These are phyloP conservation scores for Nansenia antarctica DNA, from an alignment of 2,113 vertebrate genomes.

Conservation along the genomic window DNA sequence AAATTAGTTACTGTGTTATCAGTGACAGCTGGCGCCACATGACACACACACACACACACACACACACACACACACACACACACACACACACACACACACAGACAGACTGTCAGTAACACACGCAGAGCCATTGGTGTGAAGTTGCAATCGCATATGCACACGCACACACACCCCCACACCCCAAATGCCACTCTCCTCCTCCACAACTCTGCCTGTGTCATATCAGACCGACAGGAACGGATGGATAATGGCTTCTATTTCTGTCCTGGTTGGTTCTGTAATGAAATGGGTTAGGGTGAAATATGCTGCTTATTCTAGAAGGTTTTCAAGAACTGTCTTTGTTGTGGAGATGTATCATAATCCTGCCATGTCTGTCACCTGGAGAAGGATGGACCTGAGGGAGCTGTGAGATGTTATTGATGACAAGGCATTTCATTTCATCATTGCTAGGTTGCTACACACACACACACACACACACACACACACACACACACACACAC, in stretches of 20 bases:
- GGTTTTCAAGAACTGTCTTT: background rate
- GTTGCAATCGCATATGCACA: too few relatives aligned
- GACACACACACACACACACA: background rate
- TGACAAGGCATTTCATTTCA: background rate
- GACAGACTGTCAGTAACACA: too few relatives aligned
- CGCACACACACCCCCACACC: too few relatives aligned
- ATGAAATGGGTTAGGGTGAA: too few relatives aligned
- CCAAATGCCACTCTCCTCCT: background rate
- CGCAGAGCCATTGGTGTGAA: background rate
- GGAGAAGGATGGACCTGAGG: background rate
- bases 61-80: background rate
- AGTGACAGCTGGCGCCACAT: background rate
- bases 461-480: background rate
- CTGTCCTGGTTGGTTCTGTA: background rate
- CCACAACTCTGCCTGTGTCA: too few relatives aligned
- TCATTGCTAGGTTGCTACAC: background rate
- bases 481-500: background rate
- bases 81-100: background rate
- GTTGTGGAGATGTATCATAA: background rate
- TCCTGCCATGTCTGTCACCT: background rate
- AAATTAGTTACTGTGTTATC: background rate
- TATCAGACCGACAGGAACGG: background rate
- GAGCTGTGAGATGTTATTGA: background rate
- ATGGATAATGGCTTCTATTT: background rate
- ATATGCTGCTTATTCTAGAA: background rate